A percentile compares a stretch with the other conserved stretches of the same genome.
These are phyloP conservation scores for Eurystomus gularis DNA, from an alignment of 2,113 vertebrate species.

Conservation along the genomic window DNA sequence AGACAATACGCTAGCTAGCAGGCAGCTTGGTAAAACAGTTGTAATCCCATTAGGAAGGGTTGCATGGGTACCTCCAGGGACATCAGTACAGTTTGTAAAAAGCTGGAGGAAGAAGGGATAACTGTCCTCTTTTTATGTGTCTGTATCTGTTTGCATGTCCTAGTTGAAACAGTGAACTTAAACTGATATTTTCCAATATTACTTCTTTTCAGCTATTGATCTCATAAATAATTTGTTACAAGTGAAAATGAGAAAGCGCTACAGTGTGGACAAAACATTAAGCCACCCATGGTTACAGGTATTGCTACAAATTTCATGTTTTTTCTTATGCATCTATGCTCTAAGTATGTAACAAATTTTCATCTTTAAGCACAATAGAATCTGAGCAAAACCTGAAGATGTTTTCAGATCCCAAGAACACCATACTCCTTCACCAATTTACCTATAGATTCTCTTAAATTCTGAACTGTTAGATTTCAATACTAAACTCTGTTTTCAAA, in stretches of 20 bases:
- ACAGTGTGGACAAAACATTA: conserved; percentile 95
- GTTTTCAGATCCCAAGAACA: neutral
- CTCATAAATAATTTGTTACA: conserved; percentile 98
- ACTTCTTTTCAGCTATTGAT: conserved; percentile 87
- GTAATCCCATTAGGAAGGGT: neutral
- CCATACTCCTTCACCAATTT: neutral
- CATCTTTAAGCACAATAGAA: neutral
- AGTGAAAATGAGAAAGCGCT: conserved; percentile 98
- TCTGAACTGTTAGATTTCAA: neutral
- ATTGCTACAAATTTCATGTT: neutral
- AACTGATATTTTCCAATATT: conserved; percentile 30
- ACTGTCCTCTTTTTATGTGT: neutral
- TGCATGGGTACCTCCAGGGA: neutral
- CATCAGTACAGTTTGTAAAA: neutral
- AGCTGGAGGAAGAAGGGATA: neutral
- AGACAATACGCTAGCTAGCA: neutral
- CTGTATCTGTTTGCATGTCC: neutral
- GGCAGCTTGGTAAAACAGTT: neutral
- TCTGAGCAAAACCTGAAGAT: neutral
- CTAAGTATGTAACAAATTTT: neutral
- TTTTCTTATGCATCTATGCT: neutral
- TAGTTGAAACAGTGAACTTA: neutral
- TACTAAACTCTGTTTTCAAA: neutral
- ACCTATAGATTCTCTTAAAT: neutral
- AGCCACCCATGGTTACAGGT: conserved; percentile 98